These are phyloP conservation scores for Chondrilla cf. caribensis DNA, from an alignment of 37 sponge, comb jelly and placozoan genomes.

Conservation along the genomic window DNA sequence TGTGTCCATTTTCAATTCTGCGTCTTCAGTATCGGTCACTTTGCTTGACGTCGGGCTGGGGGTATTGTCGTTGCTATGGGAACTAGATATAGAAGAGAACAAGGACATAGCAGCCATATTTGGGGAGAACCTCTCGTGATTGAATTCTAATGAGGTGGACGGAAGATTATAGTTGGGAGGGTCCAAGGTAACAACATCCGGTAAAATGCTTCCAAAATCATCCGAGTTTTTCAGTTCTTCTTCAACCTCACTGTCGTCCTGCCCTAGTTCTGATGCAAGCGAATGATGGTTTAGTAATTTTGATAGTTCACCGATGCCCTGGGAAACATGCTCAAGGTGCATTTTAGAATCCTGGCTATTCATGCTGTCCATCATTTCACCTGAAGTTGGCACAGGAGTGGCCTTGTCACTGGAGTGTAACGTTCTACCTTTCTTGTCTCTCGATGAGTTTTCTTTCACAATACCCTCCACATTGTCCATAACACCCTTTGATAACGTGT, in stretches of 20 bases:
- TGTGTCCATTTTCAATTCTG: background rate
- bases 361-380: background rate
- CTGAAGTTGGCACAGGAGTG: background rate
- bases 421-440: background rate
- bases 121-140: conserved; percentile 12
- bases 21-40: too few relatives aligned
- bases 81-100: background rate
- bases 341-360: background rate
- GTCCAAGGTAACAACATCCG: background rate
- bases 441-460: background rate
- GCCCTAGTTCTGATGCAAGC: background rate
- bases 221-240: background rate
- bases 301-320: background rate
- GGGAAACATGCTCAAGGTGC: too few relatives aligned
- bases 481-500: too few relatives aligned
- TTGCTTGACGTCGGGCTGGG: background rate
- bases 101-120: conserved; percentile 3
- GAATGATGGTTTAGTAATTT: background rate
- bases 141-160: background rate
- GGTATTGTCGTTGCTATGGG: background rate
- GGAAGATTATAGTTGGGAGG: conserved; percentile 3
- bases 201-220: background rate
- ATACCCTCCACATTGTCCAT: background rate
- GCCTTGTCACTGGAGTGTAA: too few relatives aligned
- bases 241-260: background rate